phyloP scores from a whole-genome alignment of 2,797 vertebrate species.

The Melanogrammus aeglefinus region DNA sequence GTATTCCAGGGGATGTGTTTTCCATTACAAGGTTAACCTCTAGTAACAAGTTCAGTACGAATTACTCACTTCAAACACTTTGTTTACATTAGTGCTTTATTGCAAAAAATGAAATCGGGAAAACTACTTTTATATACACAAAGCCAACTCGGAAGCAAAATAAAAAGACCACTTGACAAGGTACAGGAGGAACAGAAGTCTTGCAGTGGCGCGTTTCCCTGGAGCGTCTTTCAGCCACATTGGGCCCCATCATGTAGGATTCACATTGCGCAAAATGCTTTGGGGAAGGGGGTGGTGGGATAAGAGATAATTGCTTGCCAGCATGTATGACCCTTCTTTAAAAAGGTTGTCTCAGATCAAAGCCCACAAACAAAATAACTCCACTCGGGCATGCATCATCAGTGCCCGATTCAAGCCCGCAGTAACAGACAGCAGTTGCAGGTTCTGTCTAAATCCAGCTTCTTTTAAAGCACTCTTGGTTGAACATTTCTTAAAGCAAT shows the following conservation, averaged over 20 bases:
- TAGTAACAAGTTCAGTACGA: not conserved
- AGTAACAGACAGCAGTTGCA: not conserved
- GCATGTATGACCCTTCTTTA: conserved; percentile 5
- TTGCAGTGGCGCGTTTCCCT: conserved; percentile 12
- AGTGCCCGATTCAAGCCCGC: conserved; percentile 4
- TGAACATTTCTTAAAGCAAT: conserved; percentile 53
- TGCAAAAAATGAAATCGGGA: conserved; percentile 59
- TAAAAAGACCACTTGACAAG: conserved; percentile 38
- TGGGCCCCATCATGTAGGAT: not conserved
- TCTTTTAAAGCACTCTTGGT: conserved; percentile 78
- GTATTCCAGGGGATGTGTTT: too few relatives aligned
- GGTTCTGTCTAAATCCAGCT: conserved; percentile 32
- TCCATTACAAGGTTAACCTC: not conserved
- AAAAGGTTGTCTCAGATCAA: conserved; percentile 14
- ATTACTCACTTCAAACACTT: too few relatives aligned
- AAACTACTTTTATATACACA: conserved; percentile 53
- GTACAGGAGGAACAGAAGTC: conserved; percentile 6
- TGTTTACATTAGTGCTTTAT: conserved; percentile 65
- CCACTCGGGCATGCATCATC: not conserved
- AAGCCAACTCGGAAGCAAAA: conserved; percentile 48
- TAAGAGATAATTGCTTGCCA: conserved; percentile 1
- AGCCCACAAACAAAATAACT: not conserved
- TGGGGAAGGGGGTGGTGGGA: not conserved
- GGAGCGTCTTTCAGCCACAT: conserved; percentile 1
- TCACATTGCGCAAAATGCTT: not conserved